A percentile compares a stretch with the other conserved stretches of the same genome.
These are phyloP conservation scores for Chiloscyllium punctatum DNA, from an alignment of 2,797 vertebrate species.

Conservation along the genomic window DNA sequence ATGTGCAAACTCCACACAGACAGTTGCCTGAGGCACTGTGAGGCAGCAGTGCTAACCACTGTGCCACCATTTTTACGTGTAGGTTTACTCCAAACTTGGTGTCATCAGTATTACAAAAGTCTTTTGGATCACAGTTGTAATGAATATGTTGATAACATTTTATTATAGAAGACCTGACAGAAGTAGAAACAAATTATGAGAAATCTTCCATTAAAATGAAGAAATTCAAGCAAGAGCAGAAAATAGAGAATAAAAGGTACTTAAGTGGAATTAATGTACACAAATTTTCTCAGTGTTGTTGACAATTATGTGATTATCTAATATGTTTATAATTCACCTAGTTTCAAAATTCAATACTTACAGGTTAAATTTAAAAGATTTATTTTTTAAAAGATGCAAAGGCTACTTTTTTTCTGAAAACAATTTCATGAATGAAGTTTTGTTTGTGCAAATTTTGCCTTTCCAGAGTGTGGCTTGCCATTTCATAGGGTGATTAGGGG, in stretches of 20 bases:
- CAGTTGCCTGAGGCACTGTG: too few relatives aligned
- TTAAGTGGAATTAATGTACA: neutral
- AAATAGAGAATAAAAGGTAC: conserved; percentile 3
- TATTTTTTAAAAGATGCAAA: neutral
- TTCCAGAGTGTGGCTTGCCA: neutral
- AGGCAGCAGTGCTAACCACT: too few relatives aligned
- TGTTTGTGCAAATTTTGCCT: neutral
- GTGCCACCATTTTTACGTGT: neutral
- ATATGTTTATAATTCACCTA: neutral
- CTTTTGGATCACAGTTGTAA: neutral
- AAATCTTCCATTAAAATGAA: neutral
- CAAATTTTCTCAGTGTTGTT: neutral
- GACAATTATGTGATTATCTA: neutral
- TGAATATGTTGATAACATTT: neutral
- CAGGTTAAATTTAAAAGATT: too few relatives aligned
- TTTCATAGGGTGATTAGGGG: too few relatives aligned
- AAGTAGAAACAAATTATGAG: neutral
- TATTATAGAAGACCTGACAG: neutral
- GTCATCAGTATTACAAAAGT: too few relatives aligned
- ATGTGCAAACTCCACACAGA: too few relatives aligned
- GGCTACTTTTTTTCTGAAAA: neutral
- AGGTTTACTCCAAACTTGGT: neutral
- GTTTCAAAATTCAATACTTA: neutral
- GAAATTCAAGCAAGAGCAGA: neutral
- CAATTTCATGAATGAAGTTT: neutral